Conservation (phyloP, 2,888 invertebrate species). For the Eledone cirrhosa region DNA sequence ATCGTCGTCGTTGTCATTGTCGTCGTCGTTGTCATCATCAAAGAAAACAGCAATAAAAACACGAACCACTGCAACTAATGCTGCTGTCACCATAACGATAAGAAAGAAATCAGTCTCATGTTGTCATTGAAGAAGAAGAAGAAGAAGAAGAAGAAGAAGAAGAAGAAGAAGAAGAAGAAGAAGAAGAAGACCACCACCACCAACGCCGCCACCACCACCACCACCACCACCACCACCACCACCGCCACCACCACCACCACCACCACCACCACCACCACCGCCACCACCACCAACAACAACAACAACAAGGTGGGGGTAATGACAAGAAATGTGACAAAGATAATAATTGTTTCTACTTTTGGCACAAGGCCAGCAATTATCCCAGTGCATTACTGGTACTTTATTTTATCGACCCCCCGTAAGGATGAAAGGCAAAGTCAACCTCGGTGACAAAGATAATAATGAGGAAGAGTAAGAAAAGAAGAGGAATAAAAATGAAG, state of each 20-base stretch:
- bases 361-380: no score
- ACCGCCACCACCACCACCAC: background rate
- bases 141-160: constrained; percentile 3
- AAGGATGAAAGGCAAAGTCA: no score
- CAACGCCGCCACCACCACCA: background rate
- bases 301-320: background rate
- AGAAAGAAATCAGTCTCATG: no score
- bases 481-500: background rate
- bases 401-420: no score
- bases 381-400: no score
- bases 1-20: no score
- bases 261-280: background rate
- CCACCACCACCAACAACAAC: background rate
- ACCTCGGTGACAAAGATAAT: background rate
- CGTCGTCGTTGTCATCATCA: no score
- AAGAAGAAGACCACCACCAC: no score
- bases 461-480: background rate
- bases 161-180: constrained; percentile 8
- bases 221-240: background rate
- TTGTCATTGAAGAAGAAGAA: background rate
- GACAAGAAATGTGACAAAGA: background rate
- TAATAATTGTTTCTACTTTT: no score
- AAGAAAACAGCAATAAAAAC: no score
- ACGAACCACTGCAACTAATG: no score
- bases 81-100: no score